Base-by-base conservation (phyloP, 2,113 vertebrate species). In the Microcebus ravelobensis region DNA sequence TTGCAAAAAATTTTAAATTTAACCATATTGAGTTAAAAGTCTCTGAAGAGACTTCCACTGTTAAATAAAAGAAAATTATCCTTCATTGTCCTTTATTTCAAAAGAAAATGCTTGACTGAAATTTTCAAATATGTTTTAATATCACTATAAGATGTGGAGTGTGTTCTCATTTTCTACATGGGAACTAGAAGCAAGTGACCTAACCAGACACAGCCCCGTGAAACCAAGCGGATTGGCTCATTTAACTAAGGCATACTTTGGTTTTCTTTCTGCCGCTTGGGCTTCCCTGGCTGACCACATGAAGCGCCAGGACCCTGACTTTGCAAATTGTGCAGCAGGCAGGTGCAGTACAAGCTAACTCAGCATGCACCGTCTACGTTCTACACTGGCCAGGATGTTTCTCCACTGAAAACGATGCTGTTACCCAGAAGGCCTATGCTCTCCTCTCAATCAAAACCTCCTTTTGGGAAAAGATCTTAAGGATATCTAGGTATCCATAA, bases 21-120 rank as follows among this genome's bases (percentile, higher is more conserved):
- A 95, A 94, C 8, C 52, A 90, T 63, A 61, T 80, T 95, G 50
- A 31, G 50, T 85, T 93, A 70, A 85, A 97, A 81, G 25, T 80
- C 29, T 90, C 71, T 50, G 29, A 93, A 86, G 9, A 50, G 50
- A 91, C 55, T 68, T 74, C 55, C 20, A 61, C 14, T 71, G 48
- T 59, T 76, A 12, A 80, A 89, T 6, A 91, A 52, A 89, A 87
- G 83, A 48, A 93, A 92, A 80, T n/a, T 45, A 20, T 45, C 68
- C 71, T 83, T 34, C 12, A 59, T 55, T 80, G 48, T 67, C 86
- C 70, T 90, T 96, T 90, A 27, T 82, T 86, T 85, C 42, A 77
- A 50, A 96, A 77, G 34, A 20, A 29, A 65, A 63, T 6, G 12
- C 6, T 80, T n/a, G 36, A 86, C 63, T 83, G 63, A 82, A 85